Conservation (phyloP, 2,113 vertebrate genomes). For the Notothenia rossii region DNA sequence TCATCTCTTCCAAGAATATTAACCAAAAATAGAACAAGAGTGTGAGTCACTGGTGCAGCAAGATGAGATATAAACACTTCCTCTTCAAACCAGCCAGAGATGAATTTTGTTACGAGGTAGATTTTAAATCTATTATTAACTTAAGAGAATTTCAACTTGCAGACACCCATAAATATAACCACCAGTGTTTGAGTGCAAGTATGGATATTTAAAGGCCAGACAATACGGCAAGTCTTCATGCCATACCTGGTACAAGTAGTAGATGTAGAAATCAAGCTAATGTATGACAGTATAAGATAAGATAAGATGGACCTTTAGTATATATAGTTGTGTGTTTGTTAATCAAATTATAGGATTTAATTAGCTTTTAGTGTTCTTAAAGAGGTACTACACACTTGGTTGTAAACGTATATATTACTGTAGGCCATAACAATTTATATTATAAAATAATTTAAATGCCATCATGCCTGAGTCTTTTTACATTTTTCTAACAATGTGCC, state of each 20-base stretch:
- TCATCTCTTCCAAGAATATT: background rate
- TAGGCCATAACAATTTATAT: too few species aligned
- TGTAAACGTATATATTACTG: too few species aligned
- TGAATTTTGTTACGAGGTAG: background rate
- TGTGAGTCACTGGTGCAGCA: background rate
- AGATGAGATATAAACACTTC: conserved; percentile 1
- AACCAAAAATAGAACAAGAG: background rate
- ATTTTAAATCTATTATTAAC: background rate
- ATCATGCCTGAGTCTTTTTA: too few species aligned
- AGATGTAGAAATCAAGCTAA: background rate
- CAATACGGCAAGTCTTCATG: background rate
- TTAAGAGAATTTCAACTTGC: too few species aligned
- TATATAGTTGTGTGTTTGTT: background rate
- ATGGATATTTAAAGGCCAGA: background rate
- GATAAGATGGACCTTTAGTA: too few species aligned
- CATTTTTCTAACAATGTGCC: too few species aligned
- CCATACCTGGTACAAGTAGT: background rate
- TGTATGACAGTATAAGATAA: background rate
- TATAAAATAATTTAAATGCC: too few species aligned
- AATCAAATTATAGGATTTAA: background rate
- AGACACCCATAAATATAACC: background rate
- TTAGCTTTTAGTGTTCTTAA: background rate
- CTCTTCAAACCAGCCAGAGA: background rate
- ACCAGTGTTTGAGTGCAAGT: background rate
- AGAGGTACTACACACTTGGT: too few species aligned